Base-by-base conservation (phyloP, 2,797 vertebrate genomes). In the Toxotes lorentzi region DNA sequence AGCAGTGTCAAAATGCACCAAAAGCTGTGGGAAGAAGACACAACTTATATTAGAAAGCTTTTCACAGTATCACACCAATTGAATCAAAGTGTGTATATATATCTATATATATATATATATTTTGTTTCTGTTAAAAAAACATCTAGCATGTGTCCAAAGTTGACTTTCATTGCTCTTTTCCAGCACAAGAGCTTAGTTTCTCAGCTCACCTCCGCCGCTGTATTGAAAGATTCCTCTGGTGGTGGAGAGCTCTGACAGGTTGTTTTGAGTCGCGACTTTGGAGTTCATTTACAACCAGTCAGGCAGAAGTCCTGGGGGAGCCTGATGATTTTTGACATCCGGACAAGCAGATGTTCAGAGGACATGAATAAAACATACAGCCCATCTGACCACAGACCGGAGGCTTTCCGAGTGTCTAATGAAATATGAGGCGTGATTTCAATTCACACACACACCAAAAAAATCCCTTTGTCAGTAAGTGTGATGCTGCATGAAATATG, bases 281-380 rank as follows among this genome's bases (percentile, higher is more conserved):
- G 86, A 90, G 90, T 93, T 93, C 83, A 95, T 93, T 94, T 93
- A 91, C 91, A 94, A 81, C 81, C 91, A 89, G 88, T 92, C 88
- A 84, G 83, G 81, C 81, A 72, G 83, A 76, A 83, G 75, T 92
- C 92, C 86, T 82, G 65, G 30, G 86, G 89, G 88, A 92, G 85
- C 78, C 76, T 88, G 88, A 91, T 88, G 88, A 90, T 92, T 92
- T 90, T 84, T 94, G 91, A 95, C 89, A 93, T 81, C 89, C 91
- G 87, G 90, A 94, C 88, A 91, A 93, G 92, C 90, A 92, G 91
- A 91, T 91, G 85, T 92, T 92, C 89, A 82, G 87, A 92, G 86
- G 88, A 90, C 89, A 91, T 94, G 92, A 94, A 95, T 95, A 92
- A 95, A 95, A 95, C 91, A 94, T 95, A 59, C 57, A 53, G 76